Evolutionary conservation across 2,888 invertebrate species (phyloP).

Genomic region (Mythimna impura): DNA sequence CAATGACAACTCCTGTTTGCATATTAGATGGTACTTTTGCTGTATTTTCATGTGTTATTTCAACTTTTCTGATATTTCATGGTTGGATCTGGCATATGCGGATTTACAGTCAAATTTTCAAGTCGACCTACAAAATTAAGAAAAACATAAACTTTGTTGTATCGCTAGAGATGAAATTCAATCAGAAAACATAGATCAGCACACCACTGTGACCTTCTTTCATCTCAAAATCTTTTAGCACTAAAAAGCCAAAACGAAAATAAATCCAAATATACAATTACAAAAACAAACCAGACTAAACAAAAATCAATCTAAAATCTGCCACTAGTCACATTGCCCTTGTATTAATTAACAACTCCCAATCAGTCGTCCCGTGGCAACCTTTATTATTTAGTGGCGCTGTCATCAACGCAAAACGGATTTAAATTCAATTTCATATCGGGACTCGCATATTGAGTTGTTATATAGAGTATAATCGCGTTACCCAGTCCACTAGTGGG

Average conservation of each 20-base stretch:
- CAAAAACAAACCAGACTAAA: conserved; percentile 23
- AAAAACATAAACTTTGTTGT: background rate
- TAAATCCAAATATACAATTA: background rate
- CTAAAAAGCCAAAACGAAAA: background rate
- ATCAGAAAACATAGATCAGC: background rate
- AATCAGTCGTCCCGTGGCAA: conserved; percentile 57
- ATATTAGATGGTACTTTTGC: conserved; percentile 77
- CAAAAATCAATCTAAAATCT: conserved; percentile 47
- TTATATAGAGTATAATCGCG: conserved; percentile 88
- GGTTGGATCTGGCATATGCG: too few relatives aligned
- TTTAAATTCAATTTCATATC: conserved; percentile 89
- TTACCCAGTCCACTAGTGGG: conserved; percentile 89
- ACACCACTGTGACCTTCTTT: background rate
- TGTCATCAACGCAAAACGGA: conserved; percentile 79
- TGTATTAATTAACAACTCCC: conserved; percentile 56
- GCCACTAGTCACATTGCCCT: conserved; percentile 47
- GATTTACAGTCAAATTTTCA: background rate
- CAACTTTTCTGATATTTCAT: background rate
- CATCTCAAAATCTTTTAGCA: background rate
- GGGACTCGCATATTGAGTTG: conserved; percentile 85
- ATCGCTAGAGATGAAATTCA: background rate
- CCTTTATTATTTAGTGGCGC: conserved; percentile 67
- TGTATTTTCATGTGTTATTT: conserved; percentile 46
- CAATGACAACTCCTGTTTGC: conserved; percentile 81
- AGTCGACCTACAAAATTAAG: background rate